phyloP scores from a whole-genome alignment of 2,113 vertebrate genomes.

The Taurulus bubalis region DNA sequence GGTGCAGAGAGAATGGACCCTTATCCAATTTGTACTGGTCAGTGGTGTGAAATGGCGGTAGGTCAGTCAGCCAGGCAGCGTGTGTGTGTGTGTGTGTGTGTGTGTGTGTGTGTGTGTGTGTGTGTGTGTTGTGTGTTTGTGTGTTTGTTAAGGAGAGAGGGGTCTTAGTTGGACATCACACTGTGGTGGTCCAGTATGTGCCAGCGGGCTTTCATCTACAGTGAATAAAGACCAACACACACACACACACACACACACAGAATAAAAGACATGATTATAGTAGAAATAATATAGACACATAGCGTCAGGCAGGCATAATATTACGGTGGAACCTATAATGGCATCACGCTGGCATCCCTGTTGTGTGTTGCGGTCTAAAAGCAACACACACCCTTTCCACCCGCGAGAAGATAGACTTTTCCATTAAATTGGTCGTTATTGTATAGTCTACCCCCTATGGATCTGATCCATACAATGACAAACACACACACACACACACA shows the following conservation, averaged over 20 bases:
- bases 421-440: constrained; percentile 80
- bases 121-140: constrained; percentile 14
- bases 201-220: constrained; percentile 61
- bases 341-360: constrained; percentile 62
- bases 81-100: constrained; percentile 29
- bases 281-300: constrained; percentile 57
- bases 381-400: constrained; percentile 39
- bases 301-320: constrained; percentile 49
- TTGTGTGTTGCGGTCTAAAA: constrained; percentile 36
- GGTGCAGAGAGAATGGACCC: constrained; percentile 84
- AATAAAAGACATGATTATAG: constrained; percentile 56
- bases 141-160: background rate
- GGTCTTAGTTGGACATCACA: constrained; percentile 56
- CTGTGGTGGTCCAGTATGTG: constrained; percentile 52
- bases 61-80: constrained; percentile 73
- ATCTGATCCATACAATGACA: constrained; percentile 67
- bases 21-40: constrained; percentile 88
- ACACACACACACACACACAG: background rate
- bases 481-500: constrained; percentile 51
- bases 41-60: constrained; percentile 86
- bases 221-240: constrained; percentile 40
- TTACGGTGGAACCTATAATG: constrained; percentile 62
- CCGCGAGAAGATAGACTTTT: constrained; percentile 63
- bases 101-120: constrained; percentile 6
- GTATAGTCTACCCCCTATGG: constrained; percentile 72